These are phyloP conservation scores for Tetrax tetrax DNA, from an alignment of 2,113 vertebrate genomes.

Conservation along the genomic window DNA sequence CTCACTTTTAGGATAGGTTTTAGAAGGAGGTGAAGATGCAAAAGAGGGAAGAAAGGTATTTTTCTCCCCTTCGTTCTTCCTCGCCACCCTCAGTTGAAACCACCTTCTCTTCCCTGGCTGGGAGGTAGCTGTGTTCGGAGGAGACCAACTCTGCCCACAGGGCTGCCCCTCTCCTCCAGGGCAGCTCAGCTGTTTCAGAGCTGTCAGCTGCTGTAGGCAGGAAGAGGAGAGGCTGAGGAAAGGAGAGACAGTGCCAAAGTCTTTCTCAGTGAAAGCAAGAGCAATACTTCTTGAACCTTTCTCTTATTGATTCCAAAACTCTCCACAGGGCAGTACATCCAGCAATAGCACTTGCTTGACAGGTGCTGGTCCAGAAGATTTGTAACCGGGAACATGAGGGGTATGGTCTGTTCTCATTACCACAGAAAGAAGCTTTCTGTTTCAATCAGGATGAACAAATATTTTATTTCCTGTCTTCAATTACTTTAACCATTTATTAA, in stretches of 20 bases:
- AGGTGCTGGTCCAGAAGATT: neutral
- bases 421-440: neutral
- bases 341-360: neutral
- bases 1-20: neutral
- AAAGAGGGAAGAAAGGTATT: neutral
- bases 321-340: neutral
- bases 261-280: neutral
- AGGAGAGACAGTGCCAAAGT: neutral
- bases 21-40: neutral
- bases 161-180: neutral
- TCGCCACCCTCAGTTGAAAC: neutral
- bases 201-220: neutral
- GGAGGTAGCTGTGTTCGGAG: neutral
- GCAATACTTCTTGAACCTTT: neutral
- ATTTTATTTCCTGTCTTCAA: constrained; percentile 7
- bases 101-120: neutral
- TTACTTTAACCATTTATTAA: constrained; percentile 33
- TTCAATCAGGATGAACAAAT: neutral
- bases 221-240: neutral
- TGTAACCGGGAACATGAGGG: neutral
- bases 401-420: neutral
- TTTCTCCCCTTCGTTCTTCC: neutral
- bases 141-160: neutral
- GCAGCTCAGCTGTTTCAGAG: neutral
- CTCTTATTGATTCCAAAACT: neutral